Evolutionary conservation across 2,888 invertebrate genomes (phyloP).

Genomic region (Nematopogon swammerdamellus): DNA sequence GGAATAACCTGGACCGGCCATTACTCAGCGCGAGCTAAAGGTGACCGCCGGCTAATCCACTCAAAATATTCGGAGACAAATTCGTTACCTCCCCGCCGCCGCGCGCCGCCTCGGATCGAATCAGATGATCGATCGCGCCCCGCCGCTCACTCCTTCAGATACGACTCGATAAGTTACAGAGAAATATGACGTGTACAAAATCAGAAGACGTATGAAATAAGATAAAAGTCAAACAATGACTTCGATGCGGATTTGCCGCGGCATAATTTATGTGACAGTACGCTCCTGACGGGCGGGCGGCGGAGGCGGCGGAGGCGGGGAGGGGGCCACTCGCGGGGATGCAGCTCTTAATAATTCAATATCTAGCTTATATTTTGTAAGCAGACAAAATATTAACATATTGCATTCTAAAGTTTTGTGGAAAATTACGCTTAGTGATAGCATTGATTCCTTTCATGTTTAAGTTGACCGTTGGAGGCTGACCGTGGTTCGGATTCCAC

Average conservation of each 20-base stretch:
- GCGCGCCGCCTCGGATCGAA: too few species aligned
- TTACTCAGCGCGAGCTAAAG: conserved; percentile 31
- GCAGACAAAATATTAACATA: background rate
- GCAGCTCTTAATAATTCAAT: too few species aligned
- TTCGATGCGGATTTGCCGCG: conserved; percentile 57
- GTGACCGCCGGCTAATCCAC: conserved; percentile 38
- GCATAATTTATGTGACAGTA: conserved; percentile 59
- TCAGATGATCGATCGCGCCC: conserved; percentile 50
- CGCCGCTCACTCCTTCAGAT: conserved; percentile 55
- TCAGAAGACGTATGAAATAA: conserved; percentile 57
- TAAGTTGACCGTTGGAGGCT: too few species aligned
- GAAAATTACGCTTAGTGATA: too few species aligned
- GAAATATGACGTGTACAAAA: conserved; percentile 58
- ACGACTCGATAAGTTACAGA: conserved; percentile 53
- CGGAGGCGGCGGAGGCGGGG: conserved; percentile 45
- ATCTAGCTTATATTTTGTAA: background rate
- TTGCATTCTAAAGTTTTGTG: too few species aligned
- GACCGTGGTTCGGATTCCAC: too few species aligned
- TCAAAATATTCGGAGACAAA: conserved; percentile 51
- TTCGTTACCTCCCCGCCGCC: conserved; percentile 43
- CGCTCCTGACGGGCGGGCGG: conserved; percentile 55
- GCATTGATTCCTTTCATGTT: too few species aligned
- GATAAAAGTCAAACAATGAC: conserved; percentile 59
- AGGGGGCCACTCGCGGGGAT: conserved; percentile 41
- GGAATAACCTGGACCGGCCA: conserved; percentile 40